Percentiles rank a stretch among this genome's conserved stretches.
Conservation (phyloP, 2,113 vertebrate species). For the Mola mola region DNA sequence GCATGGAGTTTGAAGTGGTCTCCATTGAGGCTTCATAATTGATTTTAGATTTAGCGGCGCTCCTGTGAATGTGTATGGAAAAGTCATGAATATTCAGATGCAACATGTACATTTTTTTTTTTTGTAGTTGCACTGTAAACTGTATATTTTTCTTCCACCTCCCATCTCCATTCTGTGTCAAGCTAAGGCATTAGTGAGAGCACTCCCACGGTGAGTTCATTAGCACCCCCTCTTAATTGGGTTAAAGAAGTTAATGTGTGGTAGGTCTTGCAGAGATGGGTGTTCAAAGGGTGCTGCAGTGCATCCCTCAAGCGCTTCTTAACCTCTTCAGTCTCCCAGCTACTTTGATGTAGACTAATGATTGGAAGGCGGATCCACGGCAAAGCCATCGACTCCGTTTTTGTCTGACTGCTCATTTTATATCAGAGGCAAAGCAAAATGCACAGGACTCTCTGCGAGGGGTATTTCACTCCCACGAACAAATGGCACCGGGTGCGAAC, state of each 20-base stretch:
- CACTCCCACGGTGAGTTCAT: constrained; percentile 67
- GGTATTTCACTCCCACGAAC: constrained; percentile 56
- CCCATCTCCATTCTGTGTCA: constrained; percentile 9
- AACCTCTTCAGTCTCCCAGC: constrained; percentile 70
- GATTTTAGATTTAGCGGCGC: constrained; percentile 71
- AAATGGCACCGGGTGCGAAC: constrained; percentile 58
- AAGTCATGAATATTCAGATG: no score
- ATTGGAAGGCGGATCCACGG: constrained; percentile 59
- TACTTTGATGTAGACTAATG: constrained; percentile 78
- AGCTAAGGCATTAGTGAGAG: constrained; percentile 49
- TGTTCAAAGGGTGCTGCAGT: constrained; percentile 70
- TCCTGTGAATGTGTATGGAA: no score
- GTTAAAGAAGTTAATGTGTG: constrained; percentile 73
- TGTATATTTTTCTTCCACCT: constrained; percentile 45
- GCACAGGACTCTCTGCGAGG: constrained; percentile 31
- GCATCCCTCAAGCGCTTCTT: constrained; percentile 63
- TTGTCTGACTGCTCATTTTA: constrained; percentile 55
- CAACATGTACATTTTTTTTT: no score
- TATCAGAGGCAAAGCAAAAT: no score
- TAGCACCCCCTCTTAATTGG: constrained; percentile 75
- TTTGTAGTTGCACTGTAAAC: constrained; percentile 52
- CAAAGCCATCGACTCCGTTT: constrained; percentile 48
- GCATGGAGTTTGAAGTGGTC: constrained; percentile 62
- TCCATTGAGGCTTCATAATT: constrained; percentile 64
- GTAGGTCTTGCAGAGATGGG: constrained; percentile 67